Base-by-base conservation (phyloP, 2,888 invertebrate genomes). In the Calameuta idolon region DNA sequence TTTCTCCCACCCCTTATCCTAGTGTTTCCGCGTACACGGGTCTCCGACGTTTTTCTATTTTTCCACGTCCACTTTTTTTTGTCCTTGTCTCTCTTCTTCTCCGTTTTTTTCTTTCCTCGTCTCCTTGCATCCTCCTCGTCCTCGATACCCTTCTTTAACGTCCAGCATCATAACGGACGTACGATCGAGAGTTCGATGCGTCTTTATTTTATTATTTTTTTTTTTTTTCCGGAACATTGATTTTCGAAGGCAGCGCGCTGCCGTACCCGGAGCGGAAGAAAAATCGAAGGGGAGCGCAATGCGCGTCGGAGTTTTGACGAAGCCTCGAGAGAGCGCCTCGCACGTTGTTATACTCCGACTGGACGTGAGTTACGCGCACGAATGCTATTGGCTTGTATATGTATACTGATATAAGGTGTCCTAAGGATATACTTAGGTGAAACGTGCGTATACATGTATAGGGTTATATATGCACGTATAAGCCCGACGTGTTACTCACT, bases 81-180 rank as follows among this genome's bases (percentile, higher is more conserved):
- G 12, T 12, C 15, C 23, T 12, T 69, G 68, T 77, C 74, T 69
- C 34, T 76, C 34, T 76, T 23, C 31, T 55, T 34, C 78, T 33
- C 69, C 55, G 40, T 73, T 75, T 75, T 69, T 69, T 79, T 77
- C 40, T 75, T 69, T 30, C 69, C 37, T 33, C 23, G 23, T 40
- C 69, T 69, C 69, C 30, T 71, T 31, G 4, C 73, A 69, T 74
- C 37, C 12, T 78, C 76, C 35, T 77, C 80, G 76, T 83, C 23
- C 55, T 0, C 9, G 2, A 55, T 23, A 9, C 2, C 40, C 23
- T 9, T 23, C 5, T 9, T 9, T 23, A 2, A 5, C 23, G 9
- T 23, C 23, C 55, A 23, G 2, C 9, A 9, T 55, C 55, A 9
- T 55, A 55, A 55, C 23, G 23, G 9, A 55, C 23, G 9, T 55